These are phyloP conservation scores for Brachymystax lenok DNA, from an alignment of 2,797 vertebrate genomes.

Conservation along the genomic window DNA sequence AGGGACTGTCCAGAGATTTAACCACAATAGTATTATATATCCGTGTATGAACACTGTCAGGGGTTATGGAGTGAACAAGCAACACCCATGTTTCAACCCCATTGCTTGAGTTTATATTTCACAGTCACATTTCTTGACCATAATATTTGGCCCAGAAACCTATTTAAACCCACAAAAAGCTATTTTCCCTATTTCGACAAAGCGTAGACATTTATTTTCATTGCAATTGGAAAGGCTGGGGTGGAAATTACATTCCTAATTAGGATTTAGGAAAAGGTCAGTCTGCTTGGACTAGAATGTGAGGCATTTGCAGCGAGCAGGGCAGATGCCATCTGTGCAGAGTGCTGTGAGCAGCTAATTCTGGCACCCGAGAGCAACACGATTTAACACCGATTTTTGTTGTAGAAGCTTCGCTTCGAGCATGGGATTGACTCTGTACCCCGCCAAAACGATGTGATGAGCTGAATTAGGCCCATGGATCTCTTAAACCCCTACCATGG, in stretches of 20 bases:
- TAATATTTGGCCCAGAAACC: slow-evolving; percentile 11
- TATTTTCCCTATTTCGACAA: slow-evolving; percentile 6
- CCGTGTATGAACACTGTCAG: not conserved
- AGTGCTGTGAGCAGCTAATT: slow-evolving; percentile 77
- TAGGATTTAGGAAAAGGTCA: slow-evolving; percentile 82
- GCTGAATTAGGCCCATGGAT: slow-evolving; percentile 56
- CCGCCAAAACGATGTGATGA: slow-evolving; percentile 32
- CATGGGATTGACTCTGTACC: slow-evolving; percentile 45
- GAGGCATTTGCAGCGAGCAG: slow-evolving; percentile 74
- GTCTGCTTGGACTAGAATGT: slow-evolving; percentile 74
- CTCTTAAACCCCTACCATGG: slow-evolving; percentile 55
- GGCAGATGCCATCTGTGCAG: slow-evolving; percentile 75
- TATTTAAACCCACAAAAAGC: no score
- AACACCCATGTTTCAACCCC: not conserved
- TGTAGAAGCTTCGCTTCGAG: slow-evolving; percentile 55
- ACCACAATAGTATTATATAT: slow-evolving; percentile 41
- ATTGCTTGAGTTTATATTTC: not conserved
- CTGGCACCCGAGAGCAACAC: slow-evolving; percentile 64
- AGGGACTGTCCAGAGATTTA: slow-evolving; percentile 53
- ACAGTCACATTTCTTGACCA: not conserved
- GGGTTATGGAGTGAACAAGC: not conserved
- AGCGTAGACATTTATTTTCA: slow-evolving; percentile 64
- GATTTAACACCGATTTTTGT: slow-evolving; percentile 73
- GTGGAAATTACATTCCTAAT: slow-evolving; percentile 80
- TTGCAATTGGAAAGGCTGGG: slow-evolving; percentile 62